Percentiles rank a stretch among this genome's conserved stretches.
These are phyloP conservation scores for Yasuhikotakia modesta DNA, from an alignment of 2,797 vertebrate genomes.

Conservation along the genomic window DNA sequence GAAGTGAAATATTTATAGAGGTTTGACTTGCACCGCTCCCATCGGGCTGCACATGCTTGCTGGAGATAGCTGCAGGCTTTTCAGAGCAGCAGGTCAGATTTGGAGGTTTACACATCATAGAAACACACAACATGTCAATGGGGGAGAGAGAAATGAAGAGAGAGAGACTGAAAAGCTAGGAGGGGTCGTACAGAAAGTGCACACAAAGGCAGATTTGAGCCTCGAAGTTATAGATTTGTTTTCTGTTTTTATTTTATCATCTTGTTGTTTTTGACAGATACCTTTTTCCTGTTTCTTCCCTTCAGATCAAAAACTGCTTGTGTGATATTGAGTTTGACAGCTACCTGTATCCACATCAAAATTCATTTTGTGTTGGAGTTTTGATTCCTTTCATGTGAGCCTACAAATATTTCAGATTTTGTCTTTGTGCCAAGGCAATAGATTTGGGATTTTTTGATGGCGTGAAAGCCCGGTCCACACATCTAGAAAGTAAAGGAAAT, in stretches of 20 bases:
- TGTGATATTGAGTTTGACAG: slow-evolving; percentile 75
- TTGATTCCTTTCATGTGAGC: slow-evolving; percentile 71
- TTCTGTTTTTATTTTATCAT: slow-evolving; percentile 52
- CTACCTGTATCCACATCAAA: slow-evolving; percentile 70
- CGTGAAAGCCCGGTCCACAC: slow-evolving; percentile 9
- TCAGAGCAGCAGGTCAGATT: slow-evolving; percentile 73
- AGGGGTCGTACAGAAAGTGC: slow-evolving; percentile 61
- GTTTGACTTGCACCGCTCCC: slow-evolving; percentile 73
- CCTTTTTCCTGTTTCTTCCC: slow-evolving; percentile 71
- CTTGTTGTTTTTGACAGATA: slow-evolving; percentile 71
- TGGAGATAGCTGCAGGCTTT: slow-evolving; percentile 76
- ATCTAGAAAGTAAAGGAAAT: background rate
- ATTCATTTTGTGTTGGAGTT: slow-evolving; percentile 72
- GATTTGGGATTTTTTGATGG: slow-evolving; percentile 44
- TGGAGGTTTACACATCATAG: slow-evolving; percentile 67
- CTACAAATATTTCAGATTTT: slow-evolving; percentile 45
- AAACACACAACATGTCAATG: slow-evolving; percentile 71
- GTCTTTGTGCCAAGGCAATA: slow-evolving; percentile 47
- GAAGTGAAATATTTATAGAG: slow-evolving; percentile 81
- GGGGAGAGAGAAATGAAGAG: slow-evolving; percentile 51
- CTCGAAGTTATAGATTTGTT: slow-evolving; percentile 68
- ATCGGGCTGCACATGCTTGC: slow-evolving; percentile 71
- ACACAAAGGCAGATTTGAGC: slow-evolving; percentile 62
- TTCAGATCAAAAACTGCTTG: slow-evolving; percentile 69
- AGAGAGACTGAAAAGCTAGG: slow-evolving; percentile 34